Base-by-base conservation (phyloP, 2,113 vertebrate genomes). In the Silurus asotus region DNA sequence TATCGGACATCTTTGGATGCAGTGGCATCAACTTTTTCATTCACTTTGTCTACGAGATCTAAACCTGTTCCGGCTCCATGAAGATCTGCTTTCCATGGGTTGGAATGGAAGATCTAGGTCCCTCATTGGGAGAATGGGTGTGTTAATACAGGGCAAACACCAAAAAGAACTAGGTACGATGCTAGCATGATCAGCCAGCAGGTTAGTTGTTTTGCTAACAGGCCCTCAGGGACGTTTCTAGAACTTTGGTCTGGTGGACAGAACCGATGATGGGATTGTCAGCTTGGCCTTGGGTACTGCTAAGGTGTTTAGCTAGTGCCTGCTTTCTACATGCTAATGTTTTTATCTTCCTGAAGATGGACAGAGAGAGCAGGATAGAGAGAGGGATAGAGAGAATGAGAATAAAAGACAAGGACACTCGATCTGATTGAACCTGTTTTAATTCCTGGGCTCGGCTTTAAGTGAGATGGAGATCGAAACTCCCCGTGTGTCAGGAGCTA, bases 401-500 rank as follows among this genome's bases (percentile, higher is more conserved):
- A 45, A 49, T 64, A 20, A 23, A 82, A 5, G 62, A 51, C 59
- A 82, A 64, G 61, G 59, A 83, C 25, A 67, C n/a, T 83, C 70
- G 53, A 83, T 83, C 81, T 83, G 62, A 83, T 69, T 69, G 14
- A 78, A 58, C 53, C 81, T 51, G 19, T n/a, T 53, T 83, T 69
- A 70, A 55, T 53, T 55, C 48, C 19, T 56, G 64, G 81, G 81
- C 23, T 55, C 13, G 45, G 81, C 11, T 72, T 72, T 45, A 72
- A 83, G 25, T 72, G 65, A 37, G 82, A 70, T 28, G 5, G 81
- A 78, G 75, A 56, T 78, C 19, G 53, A 78, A 53, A 78, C 76
- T 78, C 76, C 25, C 76, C 37, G 76, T 78, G 76, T 78, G 76
- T 78, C 76, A 64, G 77, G 90, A 85, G 53, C 55, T 89, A 64